Percentiles rank a stretch among this genome's conserved stretches.
Conservation (phyloP, 2,113 vertebrate genomes). For the Cathartes aura region DNA sequence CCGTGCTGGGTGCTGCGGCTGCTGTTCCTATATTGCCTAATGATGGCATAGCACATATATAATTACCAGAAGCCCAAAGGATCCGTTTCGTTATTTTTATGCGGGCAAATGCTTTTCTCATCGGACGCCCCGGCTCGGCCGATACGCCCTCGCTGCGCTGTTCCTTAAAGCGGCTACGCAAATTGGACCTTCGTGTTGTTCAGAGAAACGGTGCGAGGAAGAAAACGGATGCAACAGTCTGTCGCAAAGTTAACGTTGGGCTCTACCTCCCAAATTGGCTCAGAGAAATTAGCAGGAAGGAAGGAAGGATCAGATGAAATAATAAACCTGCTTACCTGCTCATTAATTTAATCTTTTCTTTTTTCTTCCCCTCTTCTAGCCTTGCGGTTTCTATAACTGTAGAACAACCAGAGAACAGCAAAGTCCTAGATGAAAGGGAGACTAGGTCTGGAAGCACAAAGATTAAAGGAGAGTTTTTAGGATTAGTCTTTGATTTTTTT, state of each 20-base stretch:
- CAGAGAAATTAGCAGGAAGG: constrained; percentile 74
- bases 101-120: background rate
- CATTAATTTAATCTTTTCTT: constrained; percentile 75
- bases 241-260: constrained; percentile 33
- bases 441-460: constrained; percentile 67
- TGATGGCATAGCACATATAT: fast-evolving
- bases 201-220: constrained; percentile 45
- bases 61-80: background rate
- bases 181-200: constrained; percentile 20
- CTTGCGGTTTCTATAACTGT: constrained; percentile 39
- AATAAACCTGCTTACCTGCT: constrained; percentile 79
- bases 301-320: constrained; percentile 77
- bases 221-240: constrained; percentile 33
- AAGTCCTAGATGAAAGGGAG: constrained; percentile 79
- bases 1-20: background rate
- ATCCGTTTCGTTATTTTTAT: background rate
- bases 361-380: background rate
- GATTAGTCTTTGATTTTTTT: constrained; percentile 70
- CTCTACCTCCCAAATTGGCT: constrained; percentile 73
- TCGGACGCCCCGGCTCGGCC: background rate
- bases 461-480: constrained; percentile 79
- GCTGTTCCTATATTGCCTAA: fast-evolving
- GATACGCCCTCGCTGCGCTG: background rate
- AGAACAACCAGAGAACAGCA: constrained; percentile 66
- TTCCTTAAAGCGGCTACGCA: constrained; percentile 11